Evolutionary conservation across 92 coral and sea anemone genomes (phyloP).

Genomic region (Paragorgia papillata): DNA sequence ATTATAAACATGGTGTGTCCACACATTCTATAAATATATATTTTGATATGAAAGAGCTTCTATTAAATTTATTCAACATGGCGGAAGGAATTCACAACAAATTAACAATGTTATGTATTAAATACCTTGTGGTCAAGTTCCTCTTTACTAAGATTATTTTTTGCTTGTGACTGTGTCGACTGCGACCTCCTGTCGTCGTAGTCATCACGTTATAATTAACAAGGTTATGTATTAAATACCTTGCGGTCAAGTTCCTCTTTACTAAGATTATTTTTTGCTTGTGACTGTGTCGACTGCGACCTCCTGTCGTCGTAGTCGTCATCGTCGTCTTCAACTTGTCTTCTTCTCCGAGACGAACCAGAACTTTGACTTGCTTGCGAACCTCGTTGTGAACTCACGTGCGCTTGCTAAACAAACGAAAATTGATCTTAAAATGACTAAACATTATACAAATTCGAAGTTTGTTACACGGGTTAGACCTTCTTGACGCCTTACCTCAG

Average conservation of each 20-base stretch:
- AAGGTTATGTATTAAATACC: constrained; percentile 57
- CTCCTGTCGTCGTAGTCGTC: constrained; percentile 41
- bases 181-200: constrained; percentile 24
- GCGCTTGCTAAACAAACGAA: constrained; percentile 38
- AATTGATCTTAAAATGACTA: neutral
- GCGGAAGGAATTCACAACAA: no score
- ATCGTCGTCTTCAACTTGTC: constrained; percentile 36
- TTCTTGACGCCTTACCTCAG: constrained; percentile 54
- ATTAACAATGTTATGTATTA: no score
- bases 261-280: constrained; percentile 61
- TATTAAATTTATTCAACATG: no score
- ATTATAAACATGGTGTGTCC: no score
- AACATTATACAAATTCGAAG: constrained; percentile 8
- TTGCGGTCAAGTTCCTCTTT: constrained; percentile 84
- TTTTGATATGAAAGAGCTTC: no score
- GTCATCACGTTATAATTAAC: no score
- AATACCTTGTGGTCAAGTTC: constrained; percentile 83
- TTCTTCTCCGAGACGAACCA: constrained; percentile 18
- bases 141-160: constrained; percentile 66
- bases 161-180: constrained; percentile 62
- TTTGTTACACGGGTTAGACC: no score
- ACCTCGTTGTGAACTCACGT: constrained; percentile 19
- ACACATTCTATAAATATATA: no score
- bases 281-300: constrained; percentile 62
- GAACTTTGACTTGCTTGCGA: constrained; percentile 37